Evolutionary conservation across 1,140 invertebrate species (phyloP), one percentile per base, ranked within the genome.

Genomic region (Centruroides vittatus): DNA sequence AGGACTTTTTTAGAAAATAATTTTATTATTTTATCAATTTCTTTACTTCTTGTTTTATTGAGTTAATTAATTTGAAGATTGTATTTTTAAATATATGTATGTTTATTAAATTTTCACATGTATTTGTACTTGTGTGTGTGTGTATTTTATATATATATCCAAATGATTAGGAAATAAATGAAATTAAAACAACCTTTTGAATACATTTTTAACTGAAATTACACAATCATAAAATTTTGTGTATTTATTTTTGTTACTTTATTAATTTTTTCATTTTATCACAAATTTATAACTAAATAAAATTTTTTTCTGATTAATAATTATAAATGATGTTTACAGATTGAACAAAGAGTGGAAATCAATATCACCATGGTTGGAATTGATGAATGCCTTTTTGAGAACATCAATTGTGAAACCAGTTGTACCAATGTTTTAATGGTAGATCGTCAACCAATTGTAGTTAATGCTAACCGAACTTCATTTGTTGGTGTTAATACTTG

Each of bases 351-450:
- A 65, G 86, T 96, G 8, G 93, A 92, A 36, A 89, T 97, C 55
- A 93, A 93, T 68, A 94, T 98, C 50, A 92, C 89, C 4, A 95
- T 97, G 92, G 91, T 97, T 3, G 92, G 91, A 59, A 97, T 98
- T 65, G 93, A 98, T 69, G 92, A 97, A 76, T 98, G 95, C 74
- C 77, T 95, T 41, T 90, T 93, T 72, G 91, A 95, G 76, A 92
- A 95, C 3, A 86, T 91, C 70, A 88, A 87, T 76, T 98, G 93
- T 75, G 92, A 96, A 75, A 90, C 89, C 7, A 95, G 92, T 57
- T 98, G 95, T 75, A 93, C 91, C 3, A 98, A 95, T 75, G 82
- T 83, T 47, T 75, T 96, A 36, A 87, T 91, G 67, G 90, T 95
- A 57, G 91, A 86, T 72, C 82, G 84, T 62, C 75, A 91, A 59